Evolutionary conservation across 2,888 invertebrate species (phyloP).

Genomic region (Hypsopygia costalis): DNA sequence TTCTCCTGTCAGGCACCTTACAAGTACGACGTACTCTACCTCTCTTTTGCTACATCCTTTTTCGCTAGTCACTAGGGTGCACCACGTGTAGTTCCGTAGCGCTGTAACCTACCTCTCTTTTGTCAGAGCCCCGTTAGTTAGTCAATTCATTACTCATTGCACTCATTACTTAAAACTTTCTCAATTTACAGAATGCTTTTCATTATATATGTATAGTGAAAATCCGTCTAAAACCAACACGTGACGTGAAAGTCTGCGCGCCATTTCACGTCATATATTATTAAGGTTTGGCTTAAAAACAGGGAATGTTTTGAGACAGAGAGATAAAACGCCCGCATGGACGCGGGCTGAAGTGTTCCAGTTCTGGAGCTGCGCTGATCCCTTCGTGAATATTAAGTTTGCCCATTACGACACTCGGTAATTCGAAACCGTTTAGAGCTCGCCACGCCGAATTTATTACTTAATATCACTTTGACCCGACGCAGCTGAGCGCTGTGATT

Average conservation of each 20-base stretch:
- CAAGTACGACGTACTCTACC: too few relatives aligned
- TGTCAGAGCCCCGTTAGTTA: too few relatives aligned
- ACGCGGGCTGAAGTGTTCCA: not conserved
- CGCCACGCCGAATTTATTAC: constrained; percentile 53
- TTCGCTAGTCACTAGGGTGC: too few relatives aligned
- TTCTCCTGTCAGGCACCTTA: too few relatives aligned
- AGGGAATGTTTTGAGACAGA: constrained; percentile 7
- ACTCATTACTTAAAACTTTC: not conserved
- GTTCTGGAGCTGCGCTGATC: constrained; percentile 25
- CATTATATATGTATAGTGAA: not conserved
- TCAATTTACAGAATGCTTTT: not conserved
- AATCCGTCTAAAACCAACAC: not conserved
- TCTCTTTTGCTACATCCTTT: too few relatives aligned
- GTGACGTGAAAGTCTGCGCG: not conserved
- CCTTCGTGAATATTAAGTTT: constrained; percentile 68
- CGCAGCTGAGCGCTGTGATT: constrained; percentile 6
- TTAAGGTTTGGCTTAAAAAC: constrained; percentile 7
- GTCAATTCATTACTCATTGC: too few relatives aligned
- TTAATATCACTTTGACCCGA: constrained; percentile 50
- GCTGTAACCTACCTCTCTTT: too few relatives aligned
- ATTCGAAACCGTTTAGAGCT: constrained; percentile 61
- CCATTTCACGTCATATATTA: constrained; percentile 7
- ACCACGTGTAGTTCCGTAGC: too few relatives aligned
- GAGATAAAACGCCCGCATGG: constrained; percentile 17
- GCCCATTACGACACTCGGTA: constrained; percentile 55